These are phyloP conservation scores for Syngnathus acus DNA, from an alignment of 2,797 vertebrate genomes.

Conservation along the genomic window DNA sequence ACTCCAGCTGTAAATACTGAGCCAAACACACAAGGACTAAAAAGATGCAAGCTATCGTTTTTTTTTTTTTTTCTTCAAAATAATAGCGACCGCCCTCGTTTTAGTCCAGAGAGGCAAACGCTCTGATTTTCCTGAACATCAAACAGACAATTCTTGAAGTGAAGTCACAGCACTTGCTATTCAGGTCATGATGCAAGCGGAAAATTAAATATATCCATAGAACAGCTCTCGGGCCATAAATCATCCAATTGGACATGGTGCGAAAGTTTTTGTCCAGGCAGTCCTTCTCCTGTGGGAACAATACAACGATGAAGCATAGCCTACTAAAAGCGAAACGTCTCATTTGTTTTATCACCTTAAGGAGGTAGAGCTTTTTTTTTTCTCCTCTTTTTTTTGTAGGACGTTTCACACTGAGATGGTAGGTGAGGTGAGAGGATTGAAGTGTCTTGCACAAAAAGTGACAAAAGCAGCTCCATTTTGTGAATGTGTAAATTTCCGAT, in stretches of 20 bases:
- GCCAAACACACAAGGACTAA: conserved; percentile 18
- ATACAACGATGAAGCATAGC: conserved; percentile 32
- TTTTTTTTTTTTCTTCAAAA: conserved; percentile 33
- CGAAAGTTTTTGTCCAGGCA: conserved; percentile 27
- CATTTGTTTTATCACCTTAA: conserved; percentile 42
- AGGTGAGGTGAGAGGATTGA: conserved; percentile 7
- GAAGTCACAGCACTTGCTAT: conserved; percentile 12
- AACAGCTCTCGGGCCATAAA: conserved; percentile 13
- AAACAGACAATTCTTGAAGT: conserved; percentile 8
- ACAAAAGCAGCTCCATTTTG: not conserved
- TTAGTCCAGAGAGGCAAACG: too few species aligned
- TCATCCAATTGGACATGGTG: conserved; percentile 1
- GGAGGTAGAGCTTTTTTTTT: conserved; percentile 21
- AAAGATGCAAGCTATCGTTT: conserved; percentile 37
- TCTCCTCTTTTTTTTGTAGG: not conserved
- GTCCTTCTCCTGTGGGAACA: conserved; percentile 30
- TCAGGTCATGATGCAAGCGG: conserved; percentile 11
- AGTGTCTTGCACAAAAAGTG: conserved; percentile 2
- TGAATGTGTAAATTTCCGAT: not conserved
- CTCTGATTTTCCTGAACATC: conserved; percentile 1
- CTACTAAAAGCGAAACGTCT: conserved; percentile 28
- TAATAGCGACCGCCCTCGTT: too few species aligned
- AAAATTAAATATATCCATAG: conserved; percentile 19
- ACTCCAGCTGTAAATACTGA: conserved; percentile 25
- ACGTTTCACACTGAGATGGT: conserved; percentile 10